Base-by-base conservation (phyloP, 2,888 invertebrate genomes). In the Branchipolynoe longqiensis region DNA sequence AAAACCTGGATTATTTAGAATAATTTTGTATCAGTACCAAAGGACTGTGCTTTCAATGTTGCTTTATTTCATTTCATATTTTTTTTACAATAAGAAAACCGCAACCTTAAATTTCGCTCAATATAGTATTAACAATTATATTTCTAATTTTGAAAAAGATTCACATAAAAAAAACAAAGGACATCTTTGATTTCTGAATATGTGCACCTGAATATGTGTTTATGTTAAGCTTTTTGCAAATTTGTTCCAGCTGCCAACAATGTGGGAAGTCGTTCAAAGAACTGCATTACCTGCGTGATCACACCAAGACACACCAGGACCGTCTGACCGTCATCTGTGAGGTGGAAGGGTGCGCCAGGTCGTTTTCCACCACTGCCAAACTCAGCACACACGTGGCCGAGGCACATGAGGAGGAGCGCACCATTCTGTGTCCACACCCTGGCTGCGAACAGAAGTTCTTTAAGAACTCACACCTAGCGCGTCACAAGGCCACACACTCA, bases 401-500 rank as follows among this genome's bases (percentile, higher is more conserved):
- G 85, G 90, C 89, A 73, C 93, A 93, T 91, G 40, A 56, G 54
- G 56, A 8, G 6, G 41, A 81, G 41, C 33, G 56, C 22, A 78
- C 78, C 1, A 78, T 78, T 3, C 2, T 22, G 28, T 93, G 93
- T 88, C 84, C 89, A 31, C 90, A 90, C 83, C 91, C 91, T 56
- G 91, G 90, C 40, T 93, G 93, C 89, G 89, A 87, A 6, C 91
- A 91, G 87, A 90, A 91, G 74, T 93, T 93, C 89, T 92, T 92
- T 89, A 92, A 92, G 87, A 91, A 91, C 85, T 91, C 91, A 85
- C 92, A 93, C 87, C 89, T 93, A 74, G 91, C 91, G 82, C 89
- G 92, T 22, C 93, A 93, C 89, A 90, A 90, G 82, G 91, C 91
- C 82, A 92, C 92, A 73, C 93, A 93, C 88, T 91, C 92, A 90